Conservation (phyloP, 2,113 vertebrate genomes). For the Pachyramphus minor region DNA sequence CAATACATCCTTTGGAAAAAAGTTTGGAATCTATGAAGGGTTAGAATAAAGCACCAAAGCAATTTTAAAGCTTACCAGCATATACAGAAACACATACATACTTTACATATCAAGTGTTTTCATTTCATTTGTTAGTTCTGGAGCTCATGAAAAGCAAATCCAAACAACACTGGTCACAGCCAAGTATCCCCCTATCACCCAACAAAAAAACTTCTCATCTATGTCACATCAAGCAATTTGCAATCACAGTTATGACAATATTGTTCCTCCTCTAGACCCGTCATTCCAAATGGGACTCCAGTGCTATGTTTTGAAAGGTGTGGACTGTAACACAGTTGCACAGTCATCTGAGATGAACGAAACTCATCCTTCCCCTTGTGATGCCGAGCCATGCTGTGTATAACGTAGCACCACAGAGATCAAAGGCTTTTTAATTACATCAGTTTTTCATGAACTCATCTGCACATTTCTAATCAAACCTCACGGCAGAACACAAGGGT, state of each 20-base stretch:
- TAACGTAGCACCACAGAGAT: not conserved
- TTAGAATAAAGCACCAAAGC: not conserved
- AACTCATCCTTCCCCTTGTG: not conserved
- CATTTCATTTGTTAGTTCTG: not conserved
- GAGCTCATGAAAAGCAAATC: not conserved
- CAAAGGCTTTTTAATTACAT: not conserved
- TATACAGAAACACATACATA: not conserved
- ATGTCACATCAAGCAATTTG: not conserved
- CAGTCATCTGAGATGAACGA: not conserved
- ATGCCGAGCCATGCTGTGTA: not conserved
- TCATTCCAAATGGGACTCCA: not conserved
- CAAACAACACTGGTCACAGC: not conserved
- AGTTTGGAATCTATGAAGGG: not conserved
- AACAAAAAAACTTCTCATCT: not conserved
- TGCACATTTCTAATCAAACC: not conserved
- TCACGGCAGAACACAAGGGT: not conserved
- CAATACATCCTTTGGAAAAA: not conserved
- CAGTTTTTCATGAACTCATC: not conserved
- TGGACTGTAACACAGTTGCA: not conserved
- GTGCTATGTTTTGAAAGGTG: not conserved
- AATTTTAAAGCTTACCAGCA: not conserved
- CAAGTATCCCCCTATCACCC: not conserved
- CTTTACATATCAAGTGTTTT: not conserved
- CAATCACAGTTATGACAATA: not conserved
- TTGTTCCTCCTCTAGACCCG: not conserved